Base-by-base conservation (phyloP, 2,797 vertebrate genomes). In the Rallus crepitans region DNA sequence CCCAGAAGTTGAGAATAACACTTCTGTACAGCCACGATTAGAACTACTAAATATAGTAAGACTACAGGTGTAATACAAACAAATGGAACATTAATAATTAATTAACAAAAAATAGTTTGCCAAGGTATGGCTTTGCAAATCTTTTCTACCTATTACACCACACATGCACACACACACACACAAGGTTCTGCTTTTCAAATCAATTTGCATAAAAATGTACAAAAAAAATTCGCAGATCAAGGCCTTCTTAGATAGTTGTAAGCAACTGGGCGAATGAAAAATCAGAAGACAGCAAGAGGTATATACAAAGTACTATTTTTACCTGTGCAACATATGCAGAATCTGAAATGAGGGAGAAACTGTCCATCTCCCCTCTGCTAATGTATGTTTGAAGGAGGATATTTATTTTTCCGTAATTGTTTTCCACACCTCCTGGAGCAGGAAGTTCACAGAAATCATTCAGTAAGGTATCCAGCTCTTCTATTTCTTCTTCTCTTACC, bases 261-360 rank as follows among this genome's bases (percentile, higher is more conserved):
- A 91, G 61, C 15, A 68, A 50, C 1, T 61, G 15, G 23, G 39
- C 59, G 33, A 90, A 92, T 3, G 30, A 66, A 89, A 68, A 45
- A 61, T n/a, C 25, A 95, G 68, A 83, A 77, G 25, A 47, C 69
- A 73, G 52, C 11, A 94, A 64, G 8, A 78, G 72, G 69, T 24
- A 87, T 0, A 3, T 35, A 45, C 77, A 57, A 89, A 61, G 12
- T 20, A 28, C 7, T n/a, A 37, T 30, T 93, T 95, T 98, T 95
- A 99, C 99, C 99, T 99, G 99, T 11, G 99, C 99, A 93, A 99
- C 99, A 68, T 99, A 99, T 0, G 99, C 99, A 90, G 99, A 99
- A 97, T 99, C 99, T 7, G 99, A 99, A 97, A 99, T 99, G 87
- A 99, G 99, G 4, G 99, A 99, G 98, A 99, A 99, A 96, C 98